phyloP scores from a whole-genome alignment of 1,140 invertebrate species.

The Nephotettix cincticeps region DNA sequence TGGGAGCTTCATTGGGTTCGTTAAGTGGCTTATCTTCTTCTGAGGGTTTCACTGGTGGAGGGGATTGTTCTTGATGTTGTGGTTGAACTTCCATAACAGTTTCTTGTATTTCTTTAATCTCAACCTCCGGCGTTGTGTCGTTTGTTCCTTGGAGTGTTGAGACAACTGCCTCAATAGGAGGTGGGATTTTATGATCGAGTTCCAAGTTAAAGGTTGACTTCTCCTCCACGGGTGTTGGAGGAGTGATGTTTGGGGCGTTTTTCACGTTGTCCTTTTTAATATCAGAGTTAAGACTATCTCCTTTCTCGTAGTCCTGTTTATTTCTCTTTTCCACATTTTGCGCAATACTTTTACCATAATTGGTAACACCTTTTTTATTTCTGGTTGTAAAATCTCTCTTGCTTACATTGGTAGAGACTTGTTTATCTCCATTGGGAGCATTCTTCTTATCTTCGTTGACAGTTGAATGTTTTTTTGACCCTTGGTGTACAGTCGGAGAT shows the following conservation, averaged over 20 bases:
- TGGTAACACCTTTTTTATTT: too few species aligned
- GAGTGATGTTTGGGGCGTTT: neutral
- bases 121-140: slow-evolving; percentile 7
- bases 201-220: neutral
- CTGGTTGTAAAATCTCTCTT: too few species aligned
- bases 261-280: too few species aligned
- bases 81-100: neutral
- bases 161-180: neutral
- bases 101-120: slow-evolving; percentile 1
- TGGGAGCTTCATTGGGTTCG: neutral
- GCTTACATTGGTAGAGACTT: too few species aligned
- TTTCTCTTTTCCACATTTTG: too few species aligned
- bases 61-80: neutral
- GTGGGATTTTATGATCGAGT: neutral
- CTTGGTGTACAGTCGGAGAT: neutral
- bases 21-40: neutral
- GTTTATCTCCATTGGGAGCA: too few species aligned
- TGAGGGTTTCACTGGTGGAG: slow-evolving; percentile 8
- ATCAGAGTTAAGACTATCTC: too few species aligned
- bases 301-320: too few species aligned
- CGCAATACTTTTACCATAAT: too few species aligned
- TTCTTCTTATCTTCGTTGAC: neutral
- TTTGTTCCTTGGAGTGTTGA: neutral
- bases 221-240: neutral
- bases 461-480: neutral